phyloP scores from a whole-genome alignment of 2,888 invertebrate species.

The Chrysotoxum bicinctum region DNA sequence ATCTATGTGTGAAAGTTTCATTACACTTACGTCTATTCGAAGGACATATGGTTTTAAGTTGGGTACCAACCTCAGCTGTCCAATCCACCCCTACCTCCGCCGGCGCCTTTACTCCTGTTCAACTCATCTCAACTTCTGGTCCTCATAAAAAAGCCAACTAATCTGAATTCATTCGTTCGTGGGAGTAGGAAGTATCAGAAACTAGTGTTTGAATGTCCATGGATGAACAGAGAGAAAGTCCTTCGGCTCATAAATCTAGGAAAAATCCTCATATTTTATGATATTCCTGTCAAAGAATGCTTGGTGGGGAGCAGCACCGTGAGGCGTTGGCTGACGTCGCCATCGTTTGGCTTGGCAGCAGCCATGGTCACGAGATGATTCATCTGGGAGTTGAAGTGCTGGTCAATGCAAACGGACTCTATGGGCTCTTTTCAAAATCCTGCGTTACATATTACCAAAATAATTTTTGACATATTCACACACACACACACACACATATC shows the following conservation, averaged over 20 bases:
- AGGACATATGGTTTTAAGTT: constrained; percentile 59
- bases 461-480: constrained; percentile 33
- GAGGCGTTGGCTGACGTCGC: neutral
- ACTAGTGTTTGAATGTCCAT: constrained; percentile 20
- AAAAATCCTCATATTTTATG: constrained; percentile 72
- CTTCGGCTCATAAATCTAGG: constrained; percentile 68
- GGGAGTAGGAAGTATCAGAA: constrained; percentile 10
- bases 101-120: too few relatives aligned
- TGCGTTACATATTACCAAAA: constrained; percentile 62
- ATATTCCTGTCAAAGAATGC: constrained; percentile 67
- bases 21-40: constrained; percentile 60
- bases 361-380: constrained; percentile 12
- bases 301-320: neutral
- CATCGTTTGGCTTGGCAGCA: neutral
- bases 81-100: too few relatives aligned
- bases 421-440: constrained; percentile 35
- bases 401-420: constrained; percentile 26
- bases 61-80: neutral
- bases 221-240: constrained; percentile 35
- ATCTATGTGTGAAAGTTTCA: constrained; percentile 60
- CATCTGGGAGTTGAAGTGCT: constrained; percentile 52
- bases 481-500: neutral
- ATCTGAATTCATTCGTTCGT: constrained; percentile 70
- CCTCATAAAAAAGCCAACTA: constrained; percentile 49
- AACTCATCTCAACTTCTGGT: neutral